phyloP scores from a whole-genome alignment of 64 coral and sea anemone species.

The Acropora yongei region DNA sequence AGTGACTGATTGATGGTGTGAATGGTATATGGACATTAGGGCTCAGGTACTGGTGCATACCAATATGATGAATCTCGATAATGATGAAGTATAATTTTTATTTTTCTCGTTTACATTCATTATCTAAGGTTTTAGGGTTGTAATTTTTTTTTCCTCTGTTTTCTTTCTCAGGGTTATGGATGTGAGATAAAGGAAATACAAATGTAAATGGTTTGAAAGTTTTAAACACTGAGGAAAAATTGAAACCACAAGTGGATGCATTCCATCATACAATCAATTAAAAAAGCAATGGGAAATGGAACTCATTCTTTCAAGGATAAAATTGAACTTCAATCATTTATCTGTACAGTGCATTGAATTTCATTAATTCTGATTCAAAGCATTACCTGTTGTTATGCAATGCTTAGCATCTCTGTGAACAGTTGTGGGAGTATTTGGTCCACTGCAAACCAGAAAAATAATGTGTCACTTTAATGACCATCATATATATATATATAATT shows the following conservation, averaged over 20 bases:
- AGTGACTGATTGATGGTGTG: neutral
- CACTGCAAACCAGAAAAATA: constrained; percentile 5
- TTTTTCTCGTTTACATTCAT: too few species aligned
- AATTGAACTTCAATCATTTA: too few species aligned
- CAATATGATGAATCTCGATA: neutral
- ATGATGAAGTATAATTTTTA: too few species aligned
- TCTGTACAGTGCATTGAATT: neutral
- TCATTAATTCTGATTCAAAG: too few species aligned
- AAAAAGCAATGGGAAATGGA: too few species aligned
- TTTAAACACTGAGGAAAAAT: neutral
- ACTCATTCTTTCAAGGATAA: too few species aligned
- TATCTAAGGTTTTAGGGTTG: too few species aligned
- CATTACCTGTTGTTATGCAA: too few species aligned
- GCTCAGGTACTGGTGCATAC: neutral
- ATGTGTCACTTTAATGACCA: neutral
- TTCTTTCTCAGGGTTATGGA: neutral
- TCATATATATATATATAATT: neutral
- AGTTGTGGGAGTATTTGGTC: constrained; percentile 12
- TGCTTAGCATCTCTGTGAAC: constrained; percentile 8
- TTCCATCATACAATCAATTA: too few species aligned
- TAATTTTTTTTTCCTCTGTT: neutral
- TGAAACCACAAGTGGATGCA: too few species aligned
- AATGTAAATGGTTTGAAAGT: neutral
- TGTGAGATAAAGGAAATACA: neutral
- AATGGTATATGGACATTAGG: constrained; percentile 4